Percentiles rank a stretch among this genome's conserved stretches.
phyloP scores from a whole-genome alignment of 2,113 vertebrate species.

The Notiomystis cincta region DNA sequence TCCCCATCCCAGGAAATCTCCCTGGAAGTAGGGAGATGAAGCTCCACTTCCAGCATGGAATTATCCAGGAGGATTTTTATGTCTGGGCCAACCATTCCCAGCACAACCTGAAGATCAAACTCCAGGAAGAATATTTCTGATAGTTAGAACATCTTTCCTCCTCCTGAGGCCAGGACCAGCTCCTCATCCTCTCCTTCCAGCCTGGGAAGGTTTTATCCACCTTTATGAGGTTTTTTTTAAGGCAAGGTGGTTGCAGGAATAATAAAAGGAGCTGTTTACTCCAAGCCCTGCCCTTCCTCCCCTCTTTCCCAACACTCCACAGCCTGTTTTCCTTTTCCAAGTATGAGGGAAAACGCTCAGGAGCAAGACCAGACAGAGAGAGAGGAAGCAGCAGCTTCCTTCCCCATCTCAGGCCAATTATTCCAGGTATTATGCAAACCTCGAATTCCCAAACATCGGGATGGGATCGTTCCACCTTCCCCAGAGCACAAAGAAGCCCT shows the following conservation, averaged over 20 bases:
- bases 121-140: too few relatives aligned
- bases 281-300: neutral
- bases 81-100: neutral
- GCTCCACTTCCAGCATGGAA: neutral
- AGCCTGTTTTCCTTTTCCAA: neutral
- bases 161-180: neutral
- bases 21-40: neutral
- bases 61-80: neutral
- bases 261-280: neutral
- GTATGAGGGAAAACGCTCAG: rapidly evolving
- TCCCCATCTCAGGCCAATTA: neutral
- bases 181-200: neutral
- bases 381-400: neutral
- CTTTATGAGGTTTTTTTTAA: neutral
- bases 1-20: neutral
- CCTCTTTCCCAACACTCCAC: neutral
- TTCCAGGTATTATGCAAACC: neutral
- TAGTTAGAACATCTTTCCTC: neutral
- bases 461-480: rapidly evolving
- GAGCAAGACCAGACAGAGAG: constrained; percentile 10
- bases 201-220: rapidly evolving
- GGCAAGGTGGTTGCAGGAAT: neutral
- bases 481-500: neutral
- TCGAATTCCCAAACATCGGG: rapidly evolving
- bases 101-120: neutral